Conservation (phyloP, 1,140 invertebrate genomes). For the Oncopodura yosiiana region DNA sequence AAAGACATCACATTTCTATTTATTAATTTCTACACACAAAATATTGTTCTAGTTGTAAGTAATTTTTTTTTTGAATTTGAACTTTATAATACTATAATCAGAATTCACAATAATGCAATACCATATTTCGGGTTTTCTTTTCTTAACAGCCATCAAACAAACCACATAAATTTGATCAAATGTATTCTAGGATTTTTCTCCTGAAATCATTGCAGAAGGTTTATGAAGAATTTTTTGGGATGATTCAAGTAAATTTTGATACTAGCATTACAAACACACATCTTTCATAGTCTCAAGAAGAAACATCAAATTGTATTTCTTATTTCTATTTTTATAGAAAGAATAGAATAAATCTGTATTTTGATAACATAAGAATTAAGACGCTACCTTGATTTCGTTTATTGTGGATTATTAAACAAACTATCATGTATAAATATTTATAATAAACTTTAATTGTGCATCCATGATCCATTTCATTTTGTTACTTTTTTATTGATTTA, state of each 20-base stretch:
- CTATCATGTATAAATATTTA: too few species aligned
- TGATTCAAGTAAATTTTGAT: slow-evolving; percentile 2
- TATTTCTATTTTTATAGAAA: too few species aligned
- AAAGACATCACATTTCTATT: slow-evolving; percentile 5
- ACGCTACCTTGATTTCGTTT: too few species aligned
- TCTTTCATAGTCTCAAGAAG: too few species aligned
- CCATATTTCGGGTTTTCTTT: background rate
- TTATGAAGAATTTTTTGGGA: slow-evolving; percentile 19
- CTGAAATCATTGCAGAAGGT: slow-evolving; percentile 1
- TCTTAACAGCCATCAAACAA: background rate
- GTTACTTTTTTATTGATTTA: too few species aligned
- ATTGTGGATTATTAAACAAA: too few species aligned
- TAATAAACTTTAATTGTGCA: too few species aligned
- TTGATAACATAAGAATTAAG: too few species aligned
- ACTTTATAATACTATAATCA: background rate
- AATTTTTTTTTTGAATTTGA: background rate
- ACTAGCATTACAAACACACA: too few species aligned
- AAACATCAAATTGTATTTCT: too few species aligned
- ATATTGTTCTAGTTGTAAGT: slow-evolving; percentile 5
- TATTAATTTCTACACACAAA: slow-evolving; percentile 8
- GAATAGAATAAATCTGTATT: too few species aligned
- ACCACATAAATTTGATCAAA: slow-evolving; percentile 1
- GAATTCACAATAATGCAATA: background rate
- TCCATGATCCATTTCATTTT: too few species aligned
- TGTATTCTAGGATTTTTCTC: slow-evolving; percentile 7